phyloP scores from a whole-genome alignment of 2,797 vertebrate species.

The Propithecus perrieri region DNA sequence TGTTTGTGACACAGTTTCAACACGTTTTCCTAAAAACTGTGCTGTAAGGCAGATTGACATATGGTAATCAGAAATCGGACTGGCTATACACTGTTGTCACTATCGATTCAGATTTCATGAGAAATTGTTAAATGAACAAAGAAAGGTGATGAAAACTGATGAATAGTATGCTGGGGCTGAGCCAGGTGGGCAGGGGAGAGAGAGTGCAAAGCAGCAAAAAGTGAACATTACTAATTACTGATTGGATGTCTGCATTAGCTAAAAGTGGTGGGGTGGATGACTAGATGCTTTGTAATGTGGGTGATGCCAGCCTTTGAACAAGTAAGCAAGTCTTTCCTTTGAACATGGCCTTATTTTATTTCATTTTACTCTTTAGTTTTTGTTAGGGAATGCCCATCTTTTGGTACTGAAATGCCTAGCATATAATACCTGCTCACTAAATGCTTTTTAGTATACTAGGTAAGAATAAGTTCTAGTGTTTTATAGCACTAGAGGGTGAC shows the following conservation, averaged over 20 bases:
- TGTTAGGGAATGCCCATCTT: not conserved
- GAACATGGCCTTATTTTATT: not conserved
- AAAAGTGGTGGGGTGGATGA: not conserved
- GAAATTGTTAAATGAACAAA: not conserved
- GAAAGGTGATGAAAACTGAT: not conserved
- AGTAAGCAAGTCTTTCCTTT: not conserved
- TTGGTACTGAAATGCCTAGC: not conserved
- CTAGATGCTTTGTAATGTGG: not conserved
- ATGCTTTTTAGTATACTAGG: not conserved
- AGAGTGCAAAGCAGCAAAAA: not conserved
- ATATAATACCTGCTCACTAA: not conserved
- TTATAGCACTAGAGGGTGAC: not conserved
- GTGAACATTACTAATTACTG: not conserved
- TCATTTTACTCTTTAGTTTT: not conserved
- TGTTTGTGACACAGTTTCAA: not conserved
- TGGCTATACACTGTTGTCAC: not conserved
- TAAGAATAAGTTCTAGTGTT: not conserved
- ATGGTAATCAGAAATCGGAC: not conserved
- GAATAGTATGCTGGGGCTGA: not conserved
- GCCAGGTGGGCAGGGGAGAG: not conserved
- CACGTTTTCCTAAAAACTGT: not conserved
- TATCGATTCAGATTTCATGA: slow-evolving; percentile 20
- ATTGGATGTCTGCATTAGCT: not conserved
- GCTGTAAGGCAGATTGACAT: not conserved
- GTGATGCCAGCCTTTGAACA: not conserved